Evolutionary conservation across 2,888 invertebrate genomes (phyloP).

Genomic region (Orchesellides sinensis): DNA sequence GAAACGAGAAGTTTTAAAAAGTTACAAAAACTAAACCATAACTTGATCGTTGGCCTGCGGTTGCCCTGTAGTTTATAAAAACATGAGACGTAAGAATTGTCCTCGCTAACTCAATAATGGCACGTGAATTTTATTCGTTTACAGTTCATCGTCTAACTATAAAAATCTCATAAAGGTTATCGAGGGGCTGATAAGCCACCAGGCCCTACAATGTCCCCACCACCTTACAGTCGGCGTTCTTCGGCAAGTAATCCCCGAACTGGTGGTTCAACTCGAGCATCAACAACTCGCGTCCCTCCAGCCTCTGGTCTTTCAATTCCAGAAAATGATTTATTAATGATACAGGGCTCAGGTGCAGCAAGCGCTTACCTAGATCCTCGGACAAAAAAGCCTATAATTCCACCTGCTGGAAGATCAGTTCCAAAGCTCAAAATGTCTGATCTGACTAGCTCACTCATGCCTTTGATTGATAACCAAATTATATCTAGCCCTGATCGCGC

Average conservation of each 20-base stretch:
- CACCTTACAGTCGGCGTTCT: slow-evolving; percentile 18
- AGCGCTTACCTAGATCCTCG: slow-evolving; percentile 16
- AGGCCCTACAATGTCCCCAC: slow-evolving; percentile 26
- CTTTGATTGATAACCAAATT: slow-evolving; percentile 31
- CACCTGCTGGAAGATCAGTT: slow-evolving; percentile 30
- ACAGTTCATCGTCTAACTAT: too few relatives aligned
- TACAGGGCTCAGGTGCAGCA: neutral
- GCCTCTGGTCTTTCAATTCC: neutral
- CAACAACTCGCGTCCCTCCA: too few relatives aligned
- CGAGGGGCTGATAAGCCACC: slow-evolving; percentile 36
- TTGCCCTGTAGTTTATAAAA: too few relatives aligned
- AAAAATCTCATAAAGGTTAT: slow-evolving; percentile 15
- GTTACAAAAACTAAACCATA: too few relatives aligned
- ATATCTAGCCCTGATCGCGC: neutral
- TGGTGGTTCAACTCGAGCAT: neutral
- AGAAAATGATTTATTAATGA: slow-evolving; percentile 7
- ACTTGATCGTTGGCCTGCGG: too few relatives aligned
- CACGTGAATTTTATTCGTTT: too few relatives aligned
- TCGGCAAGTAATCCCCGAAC: neutral
- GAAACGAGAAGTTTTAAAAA: too few relatives aligned
- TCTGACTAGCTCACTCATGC: slow-evolving; percentile 35
- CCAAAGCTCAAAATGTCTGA: slow-evolving; percentile 41
- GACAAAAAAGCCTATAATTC: slow-evolving; percentile 33
- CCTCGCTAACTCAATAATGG: too few relatives aligned
- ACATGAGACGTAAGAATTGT: slow-evolving; percentile 9